Percentiles rank a stretch among this genome's conserved stretches.
Evolutionary conservation across 2,888 invertebrate genomes (phyloP).

Genomic region (Cyaniris semiargus): DNA sequence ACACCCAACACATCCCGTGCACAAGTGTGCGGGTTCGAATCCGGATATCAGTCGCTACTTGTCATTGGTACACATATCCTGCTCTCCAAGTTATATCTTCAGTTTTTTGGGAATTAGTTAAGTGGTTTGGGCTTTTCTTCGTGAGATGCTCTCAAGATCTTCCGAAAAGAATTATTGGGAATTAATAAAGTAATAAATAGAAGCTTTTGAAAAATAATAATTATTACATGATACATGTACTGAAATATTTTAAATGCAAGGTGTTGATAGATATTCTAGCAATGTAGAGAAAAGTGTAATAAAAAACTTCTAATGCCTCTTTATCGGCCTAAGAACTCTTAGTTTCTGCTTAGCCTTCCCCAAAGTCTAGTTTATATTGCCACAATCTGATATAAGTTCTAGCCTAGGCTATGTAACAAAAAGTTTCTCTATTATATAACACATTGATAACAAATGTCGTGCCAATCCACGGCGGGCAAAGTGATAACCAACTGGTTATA

Average conservation of each 20-base stretch:
- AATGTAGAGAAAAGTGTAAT: no score
- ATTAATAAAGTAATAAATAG: no score
- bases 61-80: conserved; percentile 5
- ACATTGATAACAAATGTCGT: conserved; percentile 29
- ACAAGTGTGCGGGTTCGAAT: conserved; percentile 58
- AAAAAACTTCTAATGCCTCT: no score
- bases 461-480: background rate
- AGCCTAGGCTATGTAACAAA: conserved; percentile 4
- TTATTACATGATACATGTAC: no score
- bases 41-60: conserved; percentile 43
- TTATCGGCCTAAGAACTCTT: no score
- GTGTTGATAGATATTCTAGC: no score
- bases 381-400: background rate
- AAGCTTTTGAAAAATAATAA: no score
- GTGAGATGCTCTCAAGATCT: background rate
- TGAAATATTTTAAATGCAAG: no score
- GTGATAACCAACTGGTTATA: conserved; percentile 23
- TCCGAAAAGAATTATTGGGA: background rate
- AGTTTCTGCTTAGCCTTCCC: background rate
- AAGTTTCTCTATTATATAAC: conserved; percentile 23
- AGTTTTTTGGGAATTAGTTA: background rate
- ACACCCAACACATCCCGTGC: conserved; percentile 59
- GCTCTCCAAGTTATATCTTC: background rate
- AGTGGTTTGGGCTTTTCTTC: background rate
- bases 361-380: background rate